Base-by-base conservation (phyloP, 2,888 invertebrate genomes). In the Panorpa germanica region DNA sequence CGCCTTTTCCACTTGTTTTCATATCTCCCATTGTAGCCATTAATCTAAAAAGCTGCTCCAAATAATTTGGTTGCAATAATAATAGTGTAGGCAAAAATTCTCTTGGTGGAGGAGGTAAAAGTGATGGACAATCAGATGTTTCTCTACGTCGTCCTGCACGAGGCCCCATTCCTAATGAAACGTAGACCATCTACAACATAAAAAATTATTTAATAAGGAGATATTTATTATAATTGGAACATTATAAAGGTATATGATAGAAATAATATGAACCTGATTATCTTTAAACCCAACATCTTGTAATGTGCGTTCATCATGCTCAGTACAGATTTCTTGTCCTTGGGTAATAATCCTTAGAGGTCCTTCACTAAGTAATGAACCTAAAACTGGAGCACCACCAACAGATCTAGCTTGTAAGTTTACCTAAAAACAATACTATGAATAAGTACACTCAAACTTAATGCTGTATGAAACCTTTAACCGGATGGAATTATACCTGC, bases 211-310 rank as follows among this genome's bases (percentile, higher is more conserved):
- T 25, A 34, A 10, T 25, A 25, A 25, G 25, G 7, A 22, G 10
- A 20, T 19, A 9, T 16, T 22, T 13, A 16, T 8, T 13, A 17
- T 11, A 16, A n/a, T 6, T 9, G 8, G 12, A 21, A 24, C 11
- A 10, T 10, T 13, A 29, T 9, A 9, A 14, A 3, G 13, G 7
- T 13, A 25, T 31, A 11, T 7, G 33, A 16, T 20, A 10, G 3
- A 30, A 13, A 7, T 12, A 34, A 31, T 4, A n/a, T 29, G 29
- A 42, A 75, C 76, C 65, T 88, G 91, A 48, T 81, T 76, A 49
- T 93, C 91, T 49, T 91, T 93, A 48, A 91, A 86, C 13, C 88
- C 86, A 63, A 88, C 78, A 50, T 91, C 91, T 21, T 73, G 75
- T 3, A 91, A 56, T 3, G 81, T 81, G 41, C 90, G 77, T 47